Percentiles rank a stretch among this genome's conserved stretches.
phyloP scores from a whole-genome alignment of 2,113 vertebrate genomes.

The Peromyscus polionotus region DNA sequence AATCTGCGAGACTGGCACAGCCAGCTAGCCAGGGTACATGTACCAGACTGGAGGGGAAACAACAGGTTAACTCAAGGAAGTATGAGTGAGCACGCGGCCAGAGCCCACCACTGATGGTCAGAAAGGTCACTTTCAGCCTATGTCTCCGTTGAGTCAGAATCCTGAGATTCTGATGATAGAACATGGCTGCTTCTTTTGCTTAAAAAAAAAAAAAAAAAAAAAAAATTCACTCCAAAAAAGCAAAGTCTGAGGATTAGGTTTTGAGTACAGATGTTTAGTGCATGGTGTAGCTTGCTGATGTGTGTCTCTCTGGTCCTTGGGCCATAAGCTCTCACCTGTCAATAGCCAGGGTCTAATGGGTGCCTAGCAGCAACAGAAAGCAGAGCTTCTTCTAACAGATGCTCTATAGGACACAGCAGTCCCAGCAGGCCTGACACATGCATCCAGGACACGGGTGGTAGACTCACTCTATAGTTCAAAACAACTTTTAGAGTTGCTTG shows the following conservation, averaged over 20 bases:
- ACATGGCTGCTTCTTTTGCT: not conserved
- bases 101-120: not conserved
- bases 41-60: no score
- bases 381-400: not conserved
- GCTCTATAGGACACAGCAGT: not conserved
- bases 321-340: not conserved
- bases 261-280: not conserved
- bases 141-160: not conserved
- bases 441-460: not conserved
- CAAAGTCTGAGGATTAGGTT: not conserved
- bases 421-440: accelerated
- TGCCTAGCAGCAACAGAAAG: not conserved
- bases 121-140: not conserved
- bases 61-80: not conserved
- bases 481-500: not conserved
- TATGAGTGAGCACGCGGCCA: not conserved
- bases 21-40: not conserved
- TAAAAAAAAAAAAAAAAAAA: no score
- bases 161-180: not conserved
- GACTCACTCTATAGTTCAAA: not conserved
- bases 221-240: not conserved
- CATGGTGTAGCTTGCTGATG: no score
- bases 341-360: not conserved
- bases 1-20: not conserved
- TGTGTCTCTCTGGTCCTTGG: not conserved